Percentiles rank a stretch among this genome's conserved stretches.
Evolutionary conservation across 64 coral and sea anemone genomes (phyloP).

Genomic region (Stichodactyla mertensii): DNA sequence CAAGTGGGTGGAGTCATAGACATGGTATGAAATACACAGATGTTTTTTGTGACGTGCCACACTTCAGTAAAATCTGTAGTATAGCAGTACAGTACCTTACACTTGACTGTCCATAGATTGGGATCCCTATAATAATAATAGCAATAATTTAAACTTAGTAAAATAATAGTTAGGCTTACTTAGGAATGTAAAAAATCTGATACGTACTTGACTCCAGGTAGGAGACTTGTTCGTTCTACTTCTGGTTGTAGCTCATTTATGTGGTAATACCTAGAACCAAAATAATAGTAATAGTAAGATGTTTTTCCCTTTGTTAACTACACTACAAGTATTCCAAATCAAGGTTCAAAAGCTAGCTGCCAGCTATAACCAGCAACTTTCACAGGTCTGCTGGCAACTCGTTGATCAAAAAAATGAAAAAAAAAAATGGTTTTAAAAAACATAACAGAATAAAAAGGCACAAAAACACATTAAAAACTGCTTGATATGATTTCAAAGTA

Average conservation of each 20-base stretch:
- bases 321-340: too few relatives aligned
- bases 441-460: neutral
- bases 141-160: neutral
- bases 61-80: too few relatives aligned
- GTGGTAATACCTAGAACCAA: constrained; percentile 64
- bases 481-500: too few relatives aligned
- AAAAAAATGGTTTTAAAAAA: neutral
- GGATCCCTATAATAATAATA: constrained; percentile 57
- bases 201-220: constrained; percentile 91
- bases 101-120: constrained; percentile 96
- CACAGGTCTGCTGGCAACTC: too few relatives aligned
- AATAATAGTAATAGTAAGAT: neutral
- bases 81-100: constrained; percentile 47
- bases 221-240: constrained; percentile 83
- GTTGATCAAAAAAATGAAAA: neutral
- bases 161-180: too few relatives aligned
- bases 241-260: constrained; percentile 75
- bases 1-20: too few relatives aligned
- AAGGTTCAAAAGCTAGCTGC: too few relatives aligned
- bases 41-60: too few relatives aligned
- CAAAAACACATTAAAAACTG: too few relatives aligned
- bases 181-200: neutral
- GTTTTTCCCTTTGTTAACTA: too few relatives aligned
- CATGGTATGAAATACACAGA: too few relatives aligned
- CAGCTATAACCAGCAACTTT: too few relatives aligned